Base-by-base conservation (phyloP, 1,140 invertebrate genomes). In the Drosophila orena region DNA sequence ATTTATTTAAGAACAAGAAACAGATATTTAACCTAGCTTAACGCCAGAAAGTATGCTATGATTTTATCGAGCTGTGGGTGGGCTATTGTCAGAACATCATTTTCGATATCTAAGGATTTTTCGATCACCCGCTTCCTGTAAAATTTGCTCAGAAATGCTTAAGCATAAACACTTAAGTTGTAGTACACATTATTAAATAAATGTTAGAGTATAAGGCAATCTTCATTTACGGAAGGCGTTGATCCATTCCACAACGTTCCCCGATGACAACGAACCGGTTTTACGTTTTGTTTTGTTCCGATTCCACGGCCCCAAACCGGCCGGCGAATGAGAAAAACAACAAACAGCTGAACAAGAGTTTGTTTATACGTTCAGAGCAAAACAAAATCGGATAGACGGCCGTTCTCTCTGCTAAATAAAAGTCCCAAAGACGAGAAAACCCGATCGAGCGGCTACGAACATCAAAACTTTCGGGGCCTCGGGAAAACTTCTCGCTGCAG, bases 401-500 rank as follows among this genome's bases (percentile, higher is more conserved):
- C 17, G 11, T 47, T 35, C 57, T 53, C 22, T 54, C 20, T 0
- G 56, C 47, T 52, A 61, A 44, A 72, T 71, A 61, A 64, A 70
- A 44, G 35, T 30, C 3, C 46, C 65, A 66, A 73, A 57, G 54
- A 66, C 35, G 42, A 55, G 56, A 68, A 17, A 47, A 56, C 7
- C 47, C 42, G 52, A 50, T 59, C 62, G 54, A 14, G 11, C 11
- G 17, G 12, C 20, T 22, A 20, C 46, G 11, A 42, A 20, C 42
- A 34, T 42, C 14, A 3, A 49, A 44, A 22, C 47, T 61, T 81
- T 57, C 61, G 47, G 50, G 50, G 66, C 50, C 64, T 44, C 61
- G 65, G 70, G 71, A 84, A 80, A 79, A 72, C 54, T 80, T 79
- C 64, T 58, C 46, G 56, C 52, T 65, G 77, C 58, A 61, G 62